Base-by-base conservation (phyloP, 37 sponge, comb jelly and placozoan genomes). In the Hexactinellida sp. region DNA sequence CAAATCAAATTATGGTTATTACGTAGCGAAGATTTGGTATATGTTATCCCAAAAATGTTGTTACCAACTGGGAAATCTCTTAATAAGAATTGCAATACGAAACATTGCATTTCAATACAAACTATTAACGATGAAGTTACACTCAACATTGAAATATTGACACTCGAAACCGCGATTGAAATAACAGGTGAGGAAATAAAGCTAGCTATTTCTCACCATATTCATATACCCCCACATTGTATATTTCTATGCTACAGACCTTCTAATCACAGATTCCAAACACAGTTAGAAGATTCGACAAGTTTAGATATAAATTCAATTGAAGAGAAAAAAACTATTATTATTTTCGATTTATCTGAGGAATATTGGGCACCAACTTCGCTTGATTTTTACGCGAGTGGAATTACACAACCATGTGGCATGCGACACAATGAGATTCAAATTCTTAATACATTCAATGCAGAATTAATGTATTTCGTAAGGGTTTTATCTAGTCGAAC, bases 351-450 rank as follows among this genome's bases (percentile, higher is more conserved):
- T 10, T 63, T 63, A 63, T 63, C 76, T 32, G 76, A 63, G 30
- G 76, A 63, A 63, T 63, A 63, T n/a, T 63, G 76, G 76, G 5
- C 76, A 23, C 76, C 76, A 3, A 63, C 76, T 23, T 63, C 76
- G 34, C 30, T 63, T 7, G 76, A 63, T n/a, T 3, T 23, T 5
- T 63, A 25, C 76, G 25, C 76, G 5, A 63, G 76, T 63, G 76
- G 34, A 25, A 5, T 63, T 5, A n/a, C 76, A 23, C 76, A 23
- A 21, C 76, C 76, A 21, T 63, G 76, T n/a, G 34, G 34, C 30
- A 25, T 63, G 13, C 76, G 13, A 63, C 76, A 23, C 34, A 10
- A 10, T 63, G 76, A 63, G 76, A 21, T 21, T 63, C 21, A 63
- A 3, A 23, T 63, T 32, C 34, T 63, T 3, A 7, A 63, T 63